These are phyloP conservation scores for Amphipoea lucens DNA, from an alignment of 2,888 invertebrate species.

Conservation along the genomic window DNA sequence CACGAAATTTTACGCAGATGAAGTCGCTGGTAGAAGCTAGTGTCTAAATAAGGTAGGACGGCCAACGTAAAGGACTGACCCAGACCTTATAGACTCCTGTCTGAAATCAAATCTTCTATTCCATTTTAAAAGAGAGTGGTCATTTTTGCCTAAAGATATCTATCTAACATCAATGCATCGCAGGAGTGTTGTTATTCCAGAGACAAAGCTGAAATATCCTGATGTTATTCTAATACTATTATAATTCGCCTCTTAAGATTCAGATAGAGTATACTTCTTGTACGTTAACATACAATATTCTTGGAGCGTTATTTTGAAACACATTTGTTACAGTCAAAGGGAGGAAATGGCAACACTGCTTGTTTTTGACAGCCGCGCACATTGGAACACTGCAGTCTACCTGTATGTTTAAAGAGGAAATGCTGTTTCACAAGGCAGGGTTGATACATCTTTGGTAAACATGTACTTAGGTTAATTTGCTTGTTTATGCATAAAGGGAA, in stretches of 20 bases:
- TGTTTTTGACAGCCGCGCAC: conserved; percentile 18
- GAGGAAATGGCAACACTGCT: conserved; percentile 30
- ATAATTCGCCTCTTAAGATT: conserved; percentile 7
- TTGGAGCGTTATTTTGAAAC: conserved; percentile 11
- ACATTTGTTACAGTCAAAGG: conserved; percentile 34
- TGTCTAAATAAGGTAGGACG: neutral
- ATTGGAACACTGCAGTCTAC: neutral
- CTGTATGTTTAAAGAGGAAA: neutral
- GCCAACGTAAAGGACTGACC: neutral
- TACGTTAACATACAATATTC: conserved; percentile 15
- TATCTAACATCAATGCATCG: neutral
- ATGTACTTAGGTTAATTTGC: neutral
- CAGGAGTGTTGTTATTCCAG: neutral
- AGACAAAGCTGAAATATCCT: neutral
- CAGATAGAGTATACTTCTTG: neutral
- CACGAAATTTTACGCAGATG: too few species aligned
- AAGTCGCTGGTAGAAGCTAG: too few species aligned
- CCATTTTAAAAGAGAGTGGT: neutral
- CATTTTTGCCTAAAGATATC: neutral
- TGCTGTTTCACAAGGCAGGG: neutral
- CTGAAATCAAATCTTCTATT: too few species aligned
- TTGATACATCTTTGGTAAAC: neutral
- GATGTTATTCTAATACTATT: conserved; percentile 11
- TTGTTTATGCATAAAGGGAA: neutral
- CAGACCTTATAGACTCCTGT: too few species aligned